phyloP scores from a whole-genome alignment of 92 coral and sea anemone species.

The Blastomussa wellsi region DNA sequence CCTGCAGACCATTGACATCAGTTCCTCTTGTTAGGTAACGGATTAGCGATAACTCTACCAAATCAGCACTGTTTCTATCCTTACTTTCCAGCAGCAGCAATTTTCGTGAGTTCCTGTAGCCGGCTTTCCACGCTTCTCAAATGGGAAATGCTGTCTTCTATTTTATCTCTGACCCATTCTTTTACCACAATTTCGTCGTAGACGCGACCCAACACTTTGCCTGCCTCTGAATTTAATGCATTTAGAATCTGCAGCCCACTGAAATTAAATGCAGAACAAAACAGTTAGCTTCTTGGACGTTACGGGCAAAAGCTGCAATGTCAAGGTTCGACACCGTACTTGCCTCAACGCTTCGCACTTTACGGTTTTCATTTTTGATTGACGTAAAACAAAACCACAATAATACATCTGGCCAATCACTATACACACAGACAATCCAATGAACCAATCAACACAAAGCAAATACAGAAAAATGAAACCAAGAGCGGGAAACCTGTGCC shows the following conservation, averaged over 20 bases:
- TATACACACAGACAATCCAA: no score
- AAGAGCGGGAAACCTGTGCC: no score
- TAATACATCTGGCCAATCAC: no score
- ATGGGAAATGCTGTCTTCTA: conserved; percentile 33
- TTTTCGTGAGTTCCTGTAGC: conserved; percentile 16
- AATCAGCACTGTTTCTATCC: background rate
- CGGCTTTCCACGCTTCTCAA: background rate
- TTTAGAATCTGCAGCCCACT: conserved; percentile 54
- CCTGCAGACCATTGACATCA: background rate
- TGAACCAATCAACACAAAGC: no score
- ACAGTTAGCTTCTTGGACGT: background rate
- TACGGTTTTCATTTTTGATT: no score
- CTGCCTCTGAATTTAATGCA: conserved; percentile 49
- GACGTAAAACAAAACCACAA: no score
- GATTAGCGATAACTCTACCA: no score
- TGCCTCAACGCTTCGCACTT: background rate
- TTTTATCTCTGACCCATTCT: conserved; percentile 85
- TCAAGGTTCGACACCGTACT: background rate
- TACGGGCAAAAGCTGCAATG: background rate
- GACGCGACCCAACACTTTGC: conserved; percentile 28
- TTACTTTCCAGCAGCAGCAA: conserved; percentile 21
- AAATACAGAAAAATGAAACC: no score
- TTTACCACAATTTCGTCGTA: conserved; percentile 60
- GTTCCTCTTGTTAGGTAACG: background rate
- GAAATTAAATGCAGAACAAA: conserved; percentile 4